Conservation (phyloP, 2,888 invertebrate genomes). For the Pammene aurita region DNA sequence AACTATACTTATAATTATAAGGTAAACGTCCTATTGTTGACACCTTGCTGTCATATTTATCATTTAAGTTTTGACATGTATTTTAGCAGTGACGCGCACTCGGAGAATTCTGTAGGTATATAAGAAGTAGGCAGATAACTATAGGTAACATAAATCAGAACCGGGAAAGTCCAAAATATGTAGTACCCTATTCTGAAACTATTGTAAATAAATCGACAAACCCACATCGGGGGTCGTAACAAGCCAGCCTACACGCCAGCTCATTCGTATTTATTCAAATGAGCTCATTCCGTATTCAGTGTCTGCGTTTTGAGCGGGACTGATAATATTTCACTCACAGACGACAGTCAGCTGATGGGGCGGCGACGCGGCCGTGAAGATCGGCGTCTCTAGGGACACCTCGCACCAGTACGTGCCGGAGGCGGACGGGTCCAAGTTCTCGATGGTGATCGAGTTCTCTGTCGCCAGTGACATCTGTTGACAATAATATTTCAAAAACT, state of each 20-base stretch:
- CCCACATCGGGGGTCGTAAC: slow-evolving; percentile 14
- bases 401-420: slow-evolving; percentile 92
- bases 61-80: no score
- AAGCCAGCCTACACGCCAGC: slow-evolving; percentile 13
- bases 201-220: slow-evolving; percentile 18
- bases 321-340: slow-evolving; percentile 83
- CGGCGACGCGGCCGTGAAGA: slow-evolving; percentile 91
- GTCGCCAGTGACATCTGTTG: slow-evolving; percentile 75
- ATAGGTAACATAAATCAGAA: not conserved
- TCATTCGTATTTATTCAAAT: slow-evolving; percentile 57
- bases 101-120: no score
- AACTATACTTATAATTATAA: no score
- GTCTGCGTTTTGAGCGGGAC: slow-evolving; percentile 40
- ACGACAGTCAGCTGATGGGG: slow-evolving; percentile 90
- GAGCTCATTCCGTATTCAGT: slow-evolving; percentile 54
- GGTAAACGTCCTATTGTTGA: no score
- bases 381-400: slow-evolving; percentile 91
- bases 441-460: slow-evolving; percentile 85
- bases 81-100: no score
- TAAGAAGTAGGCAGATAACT: no score
- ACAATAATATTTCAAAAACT: slow-evolving; percentile 25
- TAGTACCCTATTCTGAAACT: not conserved
- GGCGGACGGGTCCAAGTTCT: slow-evolving; percentile 90
- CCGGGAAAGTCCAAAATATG: not conserved
- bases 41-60: no score